Conservation (phyloP, 2,888 invertebrate genomes). For the Psylliodes chrysocephalus region DNA sequence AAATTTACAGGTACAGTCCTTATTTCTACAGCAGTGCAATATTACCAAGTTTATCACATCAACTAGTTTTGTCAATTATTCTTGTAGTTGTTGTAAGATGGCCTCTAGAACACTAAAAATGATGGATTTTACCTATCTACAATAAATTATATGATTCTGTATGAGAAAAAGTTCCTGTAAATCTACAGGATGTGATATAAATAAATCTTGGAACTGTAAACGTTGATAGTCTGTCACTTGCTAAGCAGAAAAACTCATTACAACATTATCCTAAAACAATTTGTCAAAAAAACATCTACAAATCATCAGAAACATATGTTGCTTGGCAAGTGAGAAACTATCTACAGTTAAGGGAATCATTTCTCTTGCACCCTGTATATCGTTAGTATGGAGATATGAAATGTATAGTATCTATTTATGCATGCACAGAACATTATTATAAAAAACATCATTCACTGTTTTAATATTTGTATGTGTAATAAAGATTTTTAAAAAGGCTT, state of each 20-base stretch:
- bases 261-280: no score
- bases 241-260: no score
- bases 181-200: not conserved
- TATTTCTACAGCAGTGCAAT: not conserved
- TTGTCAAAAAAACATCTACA: no score
- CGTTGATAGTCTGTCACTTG: no score
- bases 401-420: slow-evolving; percentile 12
- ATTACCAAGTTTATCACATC: slow-evolving; percentile 10
- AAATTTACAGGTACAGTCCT: slow-evolving; percentile 20
- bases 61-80: slow-evolving; percentile 17
- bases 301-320: no score
- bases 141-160: not conserved
- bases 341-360: no score
- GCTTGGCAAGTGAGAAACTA: no score
- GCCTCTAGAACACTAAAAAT: no score
- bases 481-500: not conserved
- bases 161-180: slow-evolving; percentile 5
- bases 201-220: no score
- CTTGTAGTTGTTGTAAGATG: slow-evolving; percentile 2
- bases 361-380: no score
- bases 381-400: no score
- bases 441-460: slow-evolving; percentile 9
- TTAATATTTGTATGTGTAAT: slow-evolving; percentile 11
- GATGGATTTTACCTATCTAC: not conserved
- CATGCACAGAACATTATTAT: slow-evolving; percentile 6